phyloP scores from a whole-genome alignment of 2,113 vertebrate species.

The Climacteris rufus region DNA sequence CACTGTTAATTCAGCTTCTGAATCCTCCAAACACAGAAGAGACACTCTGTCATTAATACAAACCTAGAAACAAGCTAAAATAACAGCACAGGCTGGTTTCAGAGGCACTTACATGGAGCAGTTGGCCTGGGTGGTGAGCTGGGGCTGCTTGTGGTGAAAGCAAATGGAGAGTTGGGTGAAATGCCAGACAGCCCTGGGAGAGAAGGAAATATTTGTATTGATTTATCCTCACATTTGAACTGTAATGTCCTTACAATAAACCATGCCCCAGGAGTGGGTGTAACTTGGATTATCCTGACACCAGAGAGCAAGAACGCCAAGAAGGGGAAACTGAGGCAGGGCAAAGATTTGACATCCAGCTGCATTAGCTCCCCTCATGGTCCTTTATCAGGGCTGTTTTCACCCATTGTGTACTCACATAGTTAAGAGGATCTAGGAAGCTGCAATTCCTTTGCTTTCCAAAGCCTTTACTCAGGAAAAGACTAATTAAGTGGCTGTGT shows the following conservation, averaged over 20 bases:
- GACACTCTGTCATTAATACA: not conserved
- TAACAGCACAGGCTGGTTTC: not conserved
- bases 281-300: not conserved
- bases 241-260: not conserved
- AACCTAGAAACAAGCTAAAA: not conserved
- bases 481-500: slow-evolving; percentile 57
- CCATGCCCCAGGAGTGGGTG: not conserved
- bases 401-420: not conserved
- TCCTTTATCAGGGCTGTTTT: not conserved
- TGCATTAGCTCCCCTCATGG: not conserved
- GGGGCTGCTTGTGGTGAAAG: not conserved
- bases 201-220: not conserved
- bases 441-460: slow-evolving; percentile 2
- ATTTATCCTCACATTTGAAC: not conserved
- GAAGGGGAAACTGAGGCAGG: slow-evolving; percentile 29
- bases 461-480: slow-evolving; percentile 52
- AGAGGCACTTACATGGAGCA: not conserved
- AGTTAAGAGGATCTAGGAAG: slow-evolving; percentile 19
- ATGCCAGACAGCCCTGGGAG: not conserved
- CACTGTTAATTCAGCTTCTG: not conserved
- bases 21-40: not conserved
- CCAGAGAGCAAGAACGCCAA: not conserved
- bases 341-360: not conserved
- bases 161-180: not conserved
- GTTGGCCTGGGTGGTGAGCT: not conserved